A percentile compares a stretch with the other conserved stretches of the same genome.
Evolutionary conservation across 1,140 invertebrate species (phyloP).

Genomic region (Ectropis grisescens): DNA sequence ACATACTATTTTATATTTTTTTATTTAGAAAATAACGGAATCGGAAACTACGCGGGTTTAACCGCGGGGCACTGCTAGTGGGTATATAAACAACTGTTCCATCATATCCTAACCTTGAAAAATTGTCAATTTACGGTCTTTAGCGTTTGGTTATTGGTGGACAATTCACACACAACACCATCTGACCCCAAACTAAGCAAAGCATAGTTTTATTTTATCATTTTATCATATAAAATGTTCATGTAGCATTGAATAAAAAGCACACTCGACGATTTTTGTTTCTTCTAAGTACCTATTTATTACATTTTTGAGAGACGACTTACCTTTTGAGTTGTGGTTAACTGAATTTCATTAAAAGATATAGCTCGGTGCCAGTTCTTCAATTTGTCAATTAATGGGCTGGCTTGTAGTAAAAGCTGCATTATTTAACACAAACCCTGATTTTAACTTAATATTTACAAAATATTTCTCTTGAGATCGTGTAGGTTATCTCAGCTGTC

Average conservation of each 20-base stretch:
- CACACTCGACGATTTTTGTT: no score
- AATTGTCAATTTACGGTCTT: no score
- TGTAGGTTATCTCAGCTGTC: conserved; percentile 50
- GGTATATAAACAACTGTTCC: no score
- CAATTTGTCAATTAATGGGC: conserved; percentile 46
- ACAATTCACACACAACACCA: no score
- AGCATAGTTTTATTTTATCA: not conserved
- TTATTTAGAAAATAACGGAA: no score
- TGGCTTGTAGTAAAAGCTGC: conserved; percentile 52
- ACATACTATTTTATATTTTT: no score
- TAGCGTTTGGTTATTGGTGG: no score
- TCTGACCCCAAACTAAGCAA: no score
- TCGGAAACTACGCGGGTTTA: no score
- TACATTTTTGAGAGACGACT: conserved; percentile 2
- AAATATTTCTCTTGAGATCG: conserved; percentile 1
- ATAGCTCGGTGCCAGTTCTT: conserved; percentile 51
- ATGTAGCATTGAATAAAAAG: not conserved
- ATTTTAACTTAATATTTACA: not conserved
- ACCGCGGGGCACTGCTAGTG: no score
- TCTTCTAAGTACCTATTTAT: no score
- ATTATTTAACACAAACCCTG: conserved; percentile 21
- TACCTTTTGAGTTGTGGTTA: conserved; percentile 63
- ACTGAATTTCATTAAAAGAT: conserved; percentile 44
- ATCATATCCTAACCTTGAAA: no score
- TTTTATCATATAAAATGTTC: not conserved